Evolutionary conservation across 2,888 invertebrate genomes (phyloP), one percentile per base, ranked within the genome.

Genomic region (Caenorhabditis becei): DNA sequence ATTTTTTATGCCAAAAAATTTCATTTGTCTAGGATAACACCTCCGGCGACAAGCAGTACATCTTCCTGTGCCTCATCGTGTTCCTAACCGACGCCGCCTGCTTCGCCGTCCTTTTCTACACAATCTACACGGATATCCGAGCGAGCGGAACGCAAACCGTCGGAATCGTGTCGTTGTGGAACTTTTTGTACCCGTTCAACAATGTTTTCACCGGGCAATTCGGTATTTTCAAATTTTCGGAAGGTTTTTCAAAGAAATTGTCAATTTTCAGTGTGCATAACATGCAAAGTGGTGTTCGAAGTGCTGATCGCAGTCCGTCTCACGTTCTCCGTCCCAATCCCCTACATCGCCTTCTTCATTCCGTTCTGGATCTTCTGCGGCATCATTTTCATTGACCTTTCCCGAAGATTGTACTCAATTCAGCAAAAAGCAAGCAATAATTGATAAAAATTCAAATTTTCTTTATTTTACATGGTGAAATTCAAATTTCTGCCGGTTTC

Each of bases 321-420:
- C 16, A 56, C 62, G 0, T 65, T 66, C 26, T 24, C 32, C 14
- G 56, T 70, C 7, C 16, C 63, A 0, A 28, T 81, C 18, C 80
- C 82, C n/a, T 53, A 69, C 20, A 66, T 77, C 20, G 8, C 71
- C 3, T 69, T 75, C 47, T 77, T 83, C 41, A 44, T 79, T 10
- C 83, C 84, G 32, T 69, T 85, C n/a, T 85, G 84, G 84, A 51
- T 65, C 0, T 62, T 81, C 54, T 69, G 80, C 8, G 51, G 63
- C 8, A 74, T 83, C 28, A 67, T 81, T 58, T 35, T 85, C 23
- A 18, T 37, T 23, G 83, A 83, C 66, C 67, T 83, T 41, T 81
- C 83, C 0, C 16, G 49, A 1, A 53, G 78, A 20, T 63, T 84
- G 35, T 67, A 72, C 41, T 63, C 49, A 5, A 82, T 84, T 65